phyloP scores from a whole-genome alignment of 2,888 invertebrate genomes.

The Eristalis tenax region DNA sequence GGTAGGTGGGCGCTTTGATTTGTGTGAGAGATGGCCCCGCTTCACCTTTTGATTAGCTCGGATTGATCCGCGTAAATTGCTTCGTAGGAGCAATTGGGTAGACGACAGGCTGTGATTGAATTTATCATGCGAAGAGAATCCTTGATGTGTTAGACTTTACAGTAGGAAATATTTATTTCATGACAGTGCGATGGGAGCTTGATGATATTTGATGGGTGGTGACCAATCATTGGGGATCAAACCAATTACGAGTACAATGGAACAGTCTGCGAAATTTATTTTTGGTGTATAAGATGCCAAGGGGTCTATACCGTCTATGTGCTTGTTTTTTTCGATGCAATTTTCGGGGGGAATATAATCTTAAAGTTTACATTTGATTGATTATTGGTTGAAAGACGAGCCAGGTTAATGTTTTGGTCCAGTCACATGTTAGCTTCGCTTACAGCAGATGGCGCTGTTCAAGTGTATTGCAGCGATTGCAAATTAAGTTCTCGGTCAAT shows the following conservation, averaged over 20 bases:
- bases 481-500: too few species aligned
- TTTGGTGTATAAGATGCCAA: too few species aligned
- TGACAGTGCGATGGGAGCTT: neutral
- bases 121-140: neutral
- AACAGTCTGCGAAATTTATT: too few species aligned
- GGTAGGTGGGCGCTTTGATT: slow-evolving; percentile 35
- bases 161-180: neutral
- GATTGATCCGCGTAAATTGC: neutral
- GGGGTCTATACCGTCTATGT: too few species aligned
- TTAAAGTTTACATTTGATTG: too few species aligned
- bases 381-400: too few species aligned
- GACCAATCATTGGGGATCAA: neutral
- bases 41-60: neutral
- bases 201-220: neutral
- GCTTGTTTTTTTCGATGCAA: too few species aligned
- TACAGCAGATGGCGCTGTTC: too few species aligned
- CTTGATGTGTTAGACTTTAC: neutral
- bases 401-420: too few species aligned
- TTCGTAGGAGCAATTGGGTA: neutral
- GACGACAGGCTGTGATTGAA: neutral
- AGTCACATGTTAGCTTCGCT: too few species aligned
- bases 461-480: too few species aligned
- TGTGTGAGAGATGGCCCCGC: slow-evolving; percentile 22
- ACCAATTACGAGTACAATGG: neutral
- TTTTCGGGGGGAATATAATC: too few species aligned